Base-by-base conservation (phyloP, 2,888 invertebrate species). In the Catocala fraxini region DNA sequence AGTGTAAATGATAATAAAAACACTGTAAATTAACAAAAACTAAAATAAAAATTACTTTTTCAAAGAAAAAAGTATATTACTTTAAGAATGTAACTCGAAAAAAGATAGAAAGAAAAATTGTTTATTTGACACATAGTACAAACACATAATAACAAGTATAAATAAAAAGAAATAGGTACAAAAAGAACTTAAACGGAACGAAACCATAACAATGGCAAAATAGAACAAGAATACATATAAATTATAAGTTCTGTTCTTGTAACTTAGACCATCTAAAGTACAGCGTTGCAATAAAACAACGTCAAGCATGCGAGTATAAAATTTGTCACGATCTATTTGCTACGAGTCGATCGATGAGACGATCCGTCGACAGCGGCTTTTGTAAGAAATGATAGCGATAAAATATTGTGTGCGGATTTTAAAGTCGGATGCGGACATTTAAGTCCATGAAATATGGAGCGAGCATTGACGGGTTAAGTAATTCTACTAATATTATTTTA, bases 221-320 rank as follows among this genome's bases (percentile, higher is more conserved):
- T n/a, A n/a, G n/a, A n/a, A n/a, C n/a, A n/a, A n/a, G n/a, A n/a
- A n/a, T n/a, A n/a, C n/a, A n/a, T n/a, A n/a, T n/a, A n/a, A n/a
- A n/a, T n/a, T n/a, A n/a, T n/a, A n/a, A n/a, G n/a, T n/a, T 35
- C 35, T 15, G 13, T 48, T 42, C 60, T 71, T 15, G 0, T 58
- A 51, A 71, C 68, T 71, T 75, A 54, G 70, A 70, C 57, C 65
- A 66, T 46, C 49, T 72, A 6, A 7, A 54, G 63, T 79, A 87
- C 87, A 88, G 83, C 80, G 76, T 77, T 75, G 81, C 85, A 77
- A 90, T 90, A 89, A 90, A 90, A 89, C 89, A 89, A 87, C 76
- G 89, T 87, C 88, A 80, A 68, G 79, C 78, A 73, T 69, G 78
- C 80, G 83, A 81, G 82, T 83, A 83, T 82, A 71, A 83, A 85